Evolutionary conservation across 2,797 vertebrate species (phyloP), one percentile per base, ranked within the genome.

Genomic region (Babyrousa celebensis): DNA sequence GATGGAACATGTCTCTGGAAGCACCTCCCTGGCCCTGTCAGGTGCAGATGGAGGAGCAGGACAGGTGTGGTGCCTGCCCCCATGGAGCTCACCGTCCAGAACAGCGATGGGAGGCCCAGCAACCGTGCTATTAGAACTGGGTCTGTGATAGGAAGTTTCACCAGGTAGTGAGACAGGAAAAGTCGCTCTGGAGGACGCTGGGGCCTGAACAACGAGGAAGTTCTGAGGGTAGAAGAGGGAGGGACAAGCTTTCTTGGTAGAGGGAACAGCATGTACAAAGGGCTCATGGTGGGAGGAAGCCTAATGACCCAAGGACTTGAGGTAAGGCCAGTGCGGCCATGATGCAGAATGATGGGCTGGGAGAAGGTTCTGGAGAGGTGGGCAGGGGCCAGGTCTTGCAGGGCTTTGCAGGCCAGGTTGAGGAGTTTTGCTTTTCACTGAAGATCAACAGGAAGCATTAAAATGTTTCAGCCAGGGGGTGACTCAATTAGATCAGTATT

Each of bases 41-140:
- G 20, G 74, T 0, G 14, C 40, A 6, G 0, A 0, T 1, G 0
- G 23, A 1, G 0, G 32, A 58, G 74, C 2, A 25, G 32, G 32
- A 9, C 21, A 10, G 32, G 0, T 1, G 40, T 16, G 29, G 29
- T 14, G 10, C 62, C 75, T 11, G 23, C 21, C 68, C 4, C 14
- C 1, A 0, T 1, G 56, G 16, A 65, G 14, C 36, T 54, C 9
- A 17, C 5, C 3, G 21, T 18, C 62, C 70, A 56, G n/a, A 0
- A 18, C 5, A 29, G 21, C 1, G 56, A 54, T 2, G 10, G 15
- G 62, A 7, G 36, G 11, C 16, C 15, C 6, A 0, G 63, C 32
- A 43, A 25, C 43, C 0, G 12, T 32, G 80, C 40, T 21, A 0
- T 32, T 20, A 18, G 29, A 32, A 29, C 52, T 15, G 11, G n/a